Evolutionary conservation across 2,888 invertebrate species (phyloP), one percentile per base, ranked within the genome.

Genomic region (Scaptomyza polygonia): DNA sequence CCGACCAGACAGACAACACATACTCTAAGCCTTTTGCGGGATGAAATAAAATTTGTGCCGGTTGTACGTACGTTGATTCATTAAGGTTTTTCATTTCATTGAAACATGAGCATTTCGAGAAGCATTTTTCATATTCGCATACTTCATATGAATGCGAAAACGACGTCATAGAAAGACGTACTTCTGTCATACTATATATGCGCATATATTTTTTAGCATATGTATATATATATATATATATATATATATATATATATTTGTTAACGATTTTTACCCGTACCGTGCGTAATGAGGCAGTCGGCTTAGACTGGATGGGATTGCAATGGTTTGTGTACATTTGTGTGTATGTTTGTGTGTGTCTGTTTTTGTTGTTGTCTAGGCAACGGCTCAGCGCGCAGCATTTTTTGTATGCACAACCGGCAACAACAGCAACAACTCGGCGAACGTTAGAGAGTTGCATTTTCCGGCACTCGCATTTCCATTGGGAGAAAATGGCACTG

Each of bases 61-160:
- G 45, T 64, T 63, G 63, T 53, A 66, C 16, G 39, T 16, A 16
- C 16, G 39, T 36, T 7, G 72, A 77, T 77, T 79, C 79, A 79
- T 79, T 79, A 79, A 76, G 76, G 71, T 69, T 79, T 79, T 73
- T 69, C 68, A 73, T 76, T 73, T 78, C 71, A 79, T 79, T 79
- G 79, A 79, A 76, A 79, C 70, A 68, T 62, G 70, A 72, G 68
- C 55, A 59, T 64, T 78, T 75, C 34, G 45, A 56, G 61, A 52
- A 67, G 63, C 48, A 56, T 71, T 73, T 77, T 68, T 69, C 80
- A 67, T 63, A 66, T 63, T 16, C 39, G 16, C 16, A 57, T 55
- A 67, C 39, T 39, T 39, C 59, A 59, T 63, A 62, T 76, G 69
- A 72, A 72, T 69, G 43, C 43, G 55, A 57, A 55, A 64, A 54